A percentile compares a stretch with the other conserved stretches of the same genome.
These are phyloP conservation scores for Drosophila burlai DNA, from an alignment of 1,140 invertebrate genomes.

Conservation along the genomic window DNA sequence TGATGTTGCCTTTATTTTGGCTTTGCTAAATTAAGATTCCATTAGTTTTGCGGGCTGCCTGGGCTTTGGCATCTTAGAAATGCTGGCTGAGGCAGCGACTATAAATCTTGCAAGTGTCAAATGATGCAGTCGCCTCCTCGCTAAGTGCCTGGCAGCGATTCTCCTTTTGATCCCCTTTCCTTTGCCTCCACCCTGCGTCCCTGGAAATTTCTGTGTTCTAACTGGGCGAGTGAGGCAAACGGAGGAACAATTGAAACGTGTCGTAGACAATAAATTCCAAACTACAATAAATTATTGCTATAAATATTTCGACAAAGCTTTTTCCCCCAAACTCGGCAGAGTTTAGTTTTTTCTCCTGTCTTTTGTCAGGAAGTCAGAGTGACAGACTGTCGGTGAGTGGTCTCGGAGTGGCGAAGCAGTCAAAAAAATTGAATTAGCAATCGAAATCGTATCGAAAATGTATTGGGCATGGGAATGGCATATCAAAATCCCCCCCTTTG, in stretches of 20 bases:
- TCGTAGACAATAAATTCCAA: slow-evolving; percentile 84
- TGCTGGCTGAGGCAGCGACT: slow-evolving; percentile 69
- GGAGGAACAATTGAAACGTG: slow-evolving; percentile 81
- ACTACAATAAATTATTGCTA: slow-evolving; percentile 84
- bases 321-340: slow-evolving; percentile 27
- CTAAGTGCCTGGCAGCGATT: slow-evolving; percentile 72
- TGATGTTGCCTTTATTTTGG: slow-evolving; percentile 75
- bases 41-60: slow-evolving; percentile 78
- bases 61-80: slow-evolving; percentile 78
- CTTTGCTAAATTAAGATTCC: slow-evolving; percentile 84
- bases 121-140: slow-evolving; percentile 68
- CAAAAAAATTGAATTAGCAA: slow-evolving; percentile 80
- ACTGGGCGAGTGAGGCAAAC: slow-evolving; percentile 38
- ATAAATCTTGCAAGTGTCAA: slow-evolving; percentile 84
- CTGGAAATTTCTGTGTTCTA: slow-evolving; percentile 57
- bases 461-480: background rate
- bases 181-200: background rate
- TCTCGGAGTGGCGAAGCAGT: slow-evolving; percentile 25
- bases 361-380: slow-evolving; percentile 30
- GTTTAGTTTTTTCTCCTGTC: slow-evolving; percentile 13
- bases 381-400: slow-evolving; percentile 66
- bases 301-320: slow-evolving; percentile 81
- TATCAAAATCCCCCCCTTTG: slow-evolving; percentile 20
- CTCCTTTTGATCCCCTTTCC: slow-evolving; percentile 52
- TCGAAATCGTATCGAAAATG: slow-evolving; percentile 39